Evolutionary conservation across 2,113 vertebrate species (phyloP), one percentile per base, ranked within the genome.

Genomic region (Ctenomys sociabilis): DNA sequence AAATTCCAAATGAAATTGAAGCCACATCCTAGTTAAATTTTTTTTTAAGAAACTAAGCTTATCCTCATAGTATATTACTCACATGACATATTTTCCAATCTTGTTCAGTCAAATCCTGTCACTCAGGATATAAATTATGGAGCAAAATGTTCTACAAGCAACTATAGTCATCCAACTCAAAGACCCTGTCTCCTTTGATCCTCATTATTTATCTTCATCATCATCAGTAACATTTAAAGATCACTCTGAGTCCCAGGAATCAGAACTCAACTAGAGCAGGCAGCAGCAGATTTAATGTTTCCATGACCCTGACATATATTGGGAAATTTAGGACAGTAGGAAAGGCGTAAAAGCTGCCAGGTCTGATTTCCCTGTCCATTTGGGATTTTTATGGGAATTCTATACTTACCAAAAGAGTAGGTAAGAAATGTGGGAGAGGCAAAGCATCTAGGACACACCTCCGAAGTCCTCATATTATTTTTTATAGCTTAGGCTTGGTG

Each of bases 1-100:
- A 94, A 90, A 92, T 93, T 84, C 59, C 70, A 81, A 45, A 24
- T 85, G 85, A 85, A 94, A 92, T 85, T 43, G 77, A 95, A 96
- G 81, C 89, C 91, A 87, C 91, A 73, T 95, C 85, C 70, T 92
- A 89, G n/a, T 85, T 77, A 92, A 95, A 90, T 43, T 19, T 77
- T 66, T 82, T 96, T 66, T n/a, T n/a, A n/a, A 77, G 86, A 93
- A 88, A 52, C 13, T 52, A 83, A 94, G n/a, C 59, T 81, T 64
- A 78, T 68, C 78, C 37, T 35, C 59, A 70, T 7, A 85, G 83
- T 84, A 59, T 64, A 72, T 49, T 57, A 52, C 37, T 85, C 75
- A 85, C 32, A 85, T 75, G 83, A 96, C 82, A 85, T 77, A 72
- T 82, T 75, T 61, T 35, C 64, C 81, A 24, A 82, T 26, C 7